These are phyloP conservation scores for Caenorhabditis sp. DNA, from an alignment of 2,888 invertebrate species.

Conservation along the genomic window DNA sequence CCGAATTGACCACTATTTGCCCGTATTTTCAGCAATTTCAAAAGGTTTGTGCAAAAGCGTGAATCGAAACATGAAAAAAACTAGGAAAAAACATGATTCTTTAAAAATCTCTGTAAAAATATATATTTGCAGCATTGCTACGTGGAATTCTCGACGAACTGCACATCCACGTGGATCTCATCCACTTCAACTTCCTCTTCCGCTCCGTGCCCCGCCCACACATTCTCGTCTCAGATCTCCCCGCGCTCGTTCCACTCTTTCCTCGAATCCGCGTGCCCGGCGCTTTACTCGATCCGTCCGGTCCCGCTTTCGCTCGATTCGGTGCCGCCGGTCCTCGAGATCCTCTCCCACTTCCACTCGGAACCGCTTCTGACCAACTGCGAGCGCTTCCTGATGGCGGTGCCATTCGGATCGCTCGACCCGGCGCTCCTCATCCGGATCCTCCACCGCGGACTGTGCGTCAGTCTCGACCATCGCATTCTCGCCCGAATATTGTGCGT, in stretches of 20 bases:
- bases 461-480: constrained; percentile 49
- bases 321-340: constrained; percentile 39
- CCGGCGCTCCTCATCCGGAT: constrained; percentile 9
- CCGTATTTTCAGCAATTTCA: constrained; percentile 29
- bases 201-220: constrained; percentile 1
- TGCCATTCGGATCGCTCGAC: constrained; percentile 13
- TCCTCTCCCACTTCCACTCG: constrained; percentile 35
- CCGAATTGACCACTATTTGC: constrained; percentile 11
- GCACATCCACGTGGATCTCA: constrained; percentile 18
- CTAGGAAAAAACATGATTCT: background rate
- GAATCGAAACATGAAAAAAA: background rate
- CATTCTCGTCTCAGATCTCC: background rate
- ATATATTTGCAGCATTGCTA: too few relatives aligned
- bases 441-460: constrained; percentile 28
- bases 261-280: constrained; percentile 41
- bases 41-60: too few relatives aligned
- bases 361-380: constrained; percentile 54
- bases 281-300: constrained; percentile 49
- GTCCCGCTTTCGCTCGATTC: constrained; percentile 22
- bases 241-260: constrained; percentile 45
- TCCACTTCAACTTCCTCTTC: background rate
- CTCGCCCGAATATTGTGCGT: constrained; percentile 42
- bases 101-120: constrained; percentile 2
- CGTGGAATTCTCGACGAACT: constrained; percentile 36
- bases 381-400: constrained; percentile 45